Evolutionary conservation across 2,113 vertebrate genomes (phyloP).

Genomic region (Channa maculata): DNA sequence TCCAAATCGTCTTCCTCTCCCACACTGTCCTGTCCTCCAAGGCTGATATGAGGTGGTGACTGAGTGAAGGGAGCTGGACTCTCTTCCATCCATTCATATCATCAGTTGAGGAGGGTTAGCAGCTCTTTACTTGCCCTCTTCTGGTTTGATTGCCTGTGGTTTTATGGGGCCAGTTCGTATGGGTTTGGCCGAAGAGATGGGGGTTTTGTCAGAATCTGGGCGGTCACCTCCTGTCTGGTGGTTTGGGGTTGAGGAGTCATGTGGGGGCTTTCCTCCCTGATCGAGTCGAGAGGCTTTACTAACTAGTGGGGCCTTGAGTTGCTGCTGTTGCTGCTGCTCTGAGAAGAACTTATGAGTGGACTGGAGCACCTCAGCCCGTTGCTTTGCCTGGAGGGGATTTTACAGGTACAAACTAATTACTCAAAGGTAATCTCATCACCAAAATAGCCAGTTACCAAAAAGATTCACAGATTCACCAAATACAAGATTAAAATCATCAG

Average conservation of each 20-base stretch:
- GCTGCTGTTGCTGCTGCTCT: constrained; percentile 91
- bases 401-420: background rate
- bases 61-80: constrained; percentile 54
- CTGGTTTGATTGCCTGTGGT: constrained; percentile 98
- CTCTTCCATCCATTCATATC: constrained; percentile 38
- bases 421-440: background rate
- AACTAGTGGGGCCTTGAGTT: constrained; percentile 87
- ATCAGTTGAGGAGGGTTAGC: constrained; percentile 34
- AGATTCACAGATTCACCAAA: background rate
- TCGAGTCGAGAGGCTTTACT: constrained; percentile 89
- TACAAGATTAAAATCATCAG: constrained; percentile 22
- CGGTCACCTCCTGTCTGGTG: constrained; percentile 83
- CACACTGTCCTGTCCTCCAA: constrained; percentile 42
- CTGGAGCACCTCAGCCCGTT: constrained; percentile 98
- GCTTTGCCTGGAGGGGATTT: constrained; percentile 89
- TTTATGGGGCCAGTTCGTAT: constrained; percentile 99
- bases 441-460: background rate
- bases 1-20: constrained; percentile 38
- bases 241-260: constrained; percentile 84
- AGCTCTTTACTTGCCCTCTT: constrained; percentile 91
- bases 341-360: constrained; percentile 99
- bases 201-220: constrained; percentile 87
- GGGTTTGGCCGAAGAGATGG: constrained; percentile 88
- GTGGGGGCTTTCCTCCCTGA: constrained; percentile 85
- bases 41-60: constrained; percentile 63